Evolutionary conservation across 2,113 vertebrate species (phyloP), one percentile per base, ranked within the genome.

Genomic region (Scomber scombrus): DNA sequence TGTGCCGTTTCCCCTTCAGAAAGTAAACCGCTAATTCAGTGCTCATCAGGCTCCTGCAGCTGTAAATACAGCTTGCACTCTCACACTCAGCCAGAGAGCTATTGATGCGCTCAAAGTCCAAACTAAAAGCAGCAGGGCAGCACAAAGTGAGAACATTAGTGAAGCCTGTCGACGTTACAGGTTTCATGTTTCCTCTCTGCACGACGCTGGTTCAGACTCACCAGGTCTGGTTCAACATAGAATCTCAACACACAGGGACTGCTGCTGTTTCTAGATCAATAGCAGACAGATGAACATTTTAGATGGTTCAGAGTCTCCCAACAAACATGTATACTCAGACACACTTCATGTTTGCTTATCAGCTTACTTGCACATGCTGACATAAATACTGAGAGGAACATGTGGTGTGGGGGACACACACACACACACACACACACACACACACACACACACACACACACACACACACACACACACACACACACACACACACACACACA

Each of bases 251-350:
- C 61, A 64, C 26, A 46, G 16, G 23, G n/a, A 34, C 34, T 40
- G 34, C 50, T 56, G 54, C 49, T 67, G 47, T 68, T 62, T 23
- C 63, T 67, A 85, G 78, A 90, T 90, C 82, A 75, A 89, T 85
- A 69, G 52, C 65, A 89, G 80, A 83, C 71, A 81, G 82, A 75
- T 21, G 1, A 65, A 65, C 21, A 13, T 4, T 57, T 46, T 46
- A 58, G n/a, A 21, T 13, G 55, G 40, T n/a, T 21, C 7, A 29
- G 31, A 40, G 34, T 40, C 7, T 40, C 34, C 9, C 7, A 40
- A 40, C 9, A 40, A 40, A 40, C 34, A 40, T 40, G 34, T 40
- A 40, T 7, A 40, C 34, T 40, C 6, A 18, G 11, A 40, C 64
- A 19, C 49, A 40, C 7, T 40, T 6, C 31, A 34, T 40, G 34